Evolutionary conservation across 2,113 vertebrate species (phyloP).

Genomic region (Rutilus rutilus): DNA sequence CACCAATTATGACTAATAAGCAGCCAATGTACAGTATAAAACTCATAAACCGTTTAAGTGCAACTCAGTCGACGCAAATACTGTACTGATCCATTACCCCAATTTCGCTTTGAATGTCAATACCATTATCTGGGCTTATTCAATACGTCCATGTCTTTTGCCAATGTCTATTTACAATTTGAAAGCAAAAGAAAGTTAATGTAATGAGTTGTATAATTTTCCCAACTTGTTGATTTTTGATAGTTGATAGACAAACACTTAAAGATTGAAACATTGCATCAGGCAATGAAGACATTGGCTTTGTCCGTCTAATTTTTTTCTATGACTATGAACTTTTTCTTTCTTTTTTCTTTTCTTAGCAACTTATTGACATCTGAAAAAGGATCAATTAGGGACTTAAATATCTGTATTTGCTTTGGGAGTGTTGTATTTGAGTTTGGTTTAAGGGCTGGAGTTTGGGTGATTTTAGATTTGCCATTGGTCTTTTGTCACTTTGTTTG

Average conservation of each 20-base stretch:
- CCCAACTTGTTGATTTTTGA: not conserved
- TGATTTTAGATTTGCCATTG: not conserved
- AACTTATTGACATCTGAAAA: not conserved
- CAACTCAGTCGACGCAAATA: not conserved
- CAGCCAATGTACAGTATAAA: not conserved
- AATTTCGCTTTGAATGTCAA: not conserved
- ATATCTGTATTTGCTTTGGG: not conserved
- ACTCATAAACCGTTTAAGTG: not conserved
- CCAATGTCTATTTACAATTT: not conserved
- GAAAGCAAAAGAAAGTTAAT: not conserved
- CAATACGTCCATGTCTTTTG: not conserved
- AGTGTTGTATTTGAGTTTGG: not conserved
- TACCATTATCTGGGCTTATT: not conserved
- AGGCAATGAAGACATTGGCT: not conserved
- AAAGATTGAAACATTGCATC: not conserved
- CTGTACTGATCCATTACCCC: not conserved
- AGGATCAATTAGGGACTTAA: not conserved
- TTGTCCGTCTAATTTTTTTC: not conserved
- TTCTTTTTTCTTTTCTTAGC: not conserved
- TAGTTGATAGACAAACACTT: not conserved
- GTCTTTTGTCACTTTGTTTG: slow-evolving; percentile 1
- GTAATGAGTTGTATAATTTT: not conserved
- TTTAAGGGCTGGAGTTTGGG: not conserved
- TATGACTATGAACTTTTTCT: not conserved
- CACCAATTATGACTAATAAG: not conserved